Conservation (phyloP, 2,113 vertebrate genomes). For the Neofelis nebulosa region DNA sequence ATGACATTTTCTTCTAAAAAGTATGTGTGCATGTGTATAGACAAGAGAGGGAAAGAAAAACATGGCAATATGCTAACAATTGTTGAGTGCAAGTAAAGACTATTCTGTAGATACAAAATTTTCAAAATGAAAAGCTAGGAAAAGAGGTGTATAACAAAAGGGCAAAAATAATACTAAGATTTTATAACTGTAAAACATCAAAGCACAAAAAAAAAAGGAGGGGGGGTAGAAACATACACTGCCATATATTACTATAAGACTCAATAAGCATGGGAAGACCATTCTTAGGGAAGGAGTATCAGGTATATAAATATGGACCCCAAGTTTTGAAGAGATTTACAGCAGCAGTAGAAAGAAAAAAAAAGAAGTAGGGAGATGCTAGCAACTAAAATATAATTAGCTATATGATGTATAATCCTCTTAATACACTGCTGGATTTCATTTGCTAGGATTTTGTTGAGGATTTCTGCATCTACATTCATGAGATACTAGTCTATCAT, state of each 20-base stretch:
- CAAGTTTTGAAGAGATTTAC: neutral
- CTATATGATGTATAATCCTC: neutral
- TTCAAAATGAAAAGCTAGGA: neutral
- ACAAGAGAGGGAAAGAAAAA: neutral
- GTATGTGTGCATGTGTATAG: too few relatives aligned
- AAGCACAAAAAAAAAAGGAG: neutral
- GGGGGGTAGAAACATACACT: neutral
- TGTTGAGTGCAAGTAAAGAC: neutral
- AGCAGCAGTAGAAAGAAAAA: constrained; percentile 12
- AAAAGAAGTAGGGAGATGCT: neutral
- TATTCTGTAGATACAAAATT: constrained; percentile 6
- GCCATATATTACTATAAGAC: neutral
- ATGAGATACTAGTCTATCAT: neutral
- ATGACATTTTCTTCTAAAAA: neutral
- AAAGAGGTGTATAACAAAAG: neutral
- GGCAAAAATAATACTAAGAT: neutral
- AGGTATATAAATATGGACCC: neutral
- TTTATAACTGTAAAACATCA: neutral
- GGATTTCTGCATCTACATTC: neutral
- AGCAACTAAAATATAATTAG: constrained; percentile 6
- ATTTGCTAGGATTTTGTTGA: neutral
- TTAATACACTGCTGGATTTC: neutral
- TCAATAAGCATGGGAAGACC: neutral
- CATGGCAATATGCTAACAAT: neutral
- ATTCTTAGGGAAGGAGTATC: neutral